Percentiles rank a stretch among this genome's conserved stretches.
Conservation (phyloP, 2,113 vertebrate genomes). For the mouse (Mus musculus) region DNA sequence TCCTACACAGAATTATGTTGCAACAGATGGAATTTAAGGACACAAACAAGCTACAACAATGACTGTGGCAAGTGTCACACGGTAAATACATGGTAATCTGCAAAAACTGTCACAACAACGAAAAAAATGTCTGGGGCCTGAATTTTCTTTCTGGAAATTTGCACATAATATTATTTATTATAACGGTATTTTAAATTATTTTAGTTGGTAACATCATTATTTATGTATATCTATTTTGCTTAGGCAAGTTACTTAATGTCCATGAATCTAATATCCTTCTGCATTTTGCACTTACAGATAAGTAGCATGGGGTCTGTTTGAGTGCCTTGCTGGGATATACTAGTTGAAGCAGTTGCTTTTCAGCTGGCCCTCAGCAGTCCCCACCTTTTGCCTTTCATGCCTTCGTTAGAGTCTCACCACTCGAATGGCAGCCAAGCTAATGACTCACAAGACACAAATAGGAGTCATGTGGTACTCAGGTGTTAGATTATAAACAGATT, state of each 20-base stretch:
- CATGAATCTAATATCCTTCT: background rate
- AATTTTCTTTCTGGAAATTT: background rate
- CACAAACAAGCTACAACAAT: background rate
- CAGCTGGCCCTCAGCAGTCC: background rate
- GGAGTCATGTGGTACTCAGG: background rate
- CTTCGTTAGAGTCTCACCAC: background rate
- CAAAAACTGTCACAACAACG: background rate
- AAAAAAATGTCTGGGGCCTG: background rate
- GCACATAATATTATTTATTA: background rate
- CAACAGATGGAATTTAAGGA: background rate
- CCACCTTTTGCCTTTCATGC: background rate
- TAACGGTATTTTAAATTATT: background rate
- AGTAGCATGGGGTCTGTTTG: background rate
- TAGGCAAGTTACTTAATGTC: background rate
- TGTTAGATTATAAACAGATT: background rate
- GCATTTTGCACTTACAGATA: background rate
- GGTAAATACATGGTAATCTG: too few relatives aligned
- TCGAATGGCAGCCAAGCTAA: background rate
- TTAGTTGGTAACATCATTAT: background rate
- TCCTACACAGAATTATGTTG: background rate
- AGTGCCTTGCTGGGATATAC: background rate
- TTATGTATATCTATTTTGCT: background rate
- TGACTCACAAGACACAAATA: background rate
- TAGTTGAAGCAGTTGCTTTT: background rate
- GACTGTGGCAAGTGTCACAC: background rate